phyloP scores from a whole-genome alignment of 2,888 invertebrate genomes.

The Phyllotreta cruciferae region DNA sequence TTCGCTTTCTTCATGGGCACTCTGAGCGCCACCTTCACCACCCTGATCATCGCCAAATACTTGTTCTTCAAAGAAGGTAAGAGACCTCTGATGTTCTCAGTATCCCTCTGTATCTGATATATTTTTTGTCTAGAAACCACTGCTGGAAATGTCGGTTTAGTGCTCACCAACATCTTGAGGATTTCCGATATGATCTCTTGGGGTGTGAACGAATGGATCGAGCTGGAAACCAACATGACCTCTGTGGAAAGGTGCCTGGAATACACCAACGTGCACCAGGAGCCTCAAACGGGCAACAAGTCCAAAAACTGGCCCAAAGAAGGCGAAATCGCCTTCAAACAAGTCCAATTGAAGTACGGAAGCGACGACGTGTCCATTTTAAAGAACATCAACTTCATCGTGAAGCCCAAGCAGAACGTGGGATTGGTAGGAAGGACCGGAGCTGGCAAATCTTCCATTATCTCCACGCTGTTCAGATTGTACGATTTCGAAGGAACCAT shows the following conservation, averaged over 20 bases:
- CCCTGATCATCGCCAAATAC: conserved; percentile 41
- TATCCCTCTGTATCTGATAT: too few species aligned
- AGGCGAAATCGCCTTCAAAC: conserved; percentile 65
- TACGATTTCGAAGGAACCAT: conserved; percentile 25
- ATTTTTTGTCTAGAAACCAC: conserved; percentile 46
- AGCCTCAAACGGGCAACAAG: conserved; percentile 49
- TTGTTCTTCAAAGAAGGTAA: conserved; percentile 42
- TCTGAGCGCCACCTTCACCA: conserved; percentile 44
- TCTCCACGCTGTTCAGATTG: conserved; percentile 26
- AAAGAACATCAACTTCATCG: conserved; percentile 57
- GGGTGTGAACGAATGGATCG: conserved; percentile 72
- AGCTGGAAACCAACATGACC: conserved; percentile 78
- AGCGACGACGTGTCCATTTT: conserved; percentile 46
- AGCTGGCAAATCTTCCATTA: conserved; percentile 32
- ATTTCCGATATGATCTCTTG: conserved; percentile 73
- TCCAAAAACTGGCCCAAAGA: conserved; percentile 65
- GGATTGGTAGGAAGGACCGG: conserved; percentile 31
- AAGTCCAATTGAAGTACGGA: conserved; percentile 69
- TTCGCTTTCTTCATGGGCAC: conserved; percentile 52
- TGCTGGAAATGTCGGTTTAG: conserved; percentile 57
- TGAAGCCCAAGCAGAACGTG: conserved; percentile 16
- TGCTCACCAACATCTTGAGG: conserved; percentile 54
- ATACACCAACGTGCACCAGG: conserved; percentile 74
- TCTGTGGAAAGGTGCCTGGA: conserved; percentile 88
- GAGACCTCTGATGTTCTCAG: too few species aligned